Evolutionary conservation across 1,140 invertebrate genomes (phyloP).

Genomic region (Apis mellifera): DNA sequence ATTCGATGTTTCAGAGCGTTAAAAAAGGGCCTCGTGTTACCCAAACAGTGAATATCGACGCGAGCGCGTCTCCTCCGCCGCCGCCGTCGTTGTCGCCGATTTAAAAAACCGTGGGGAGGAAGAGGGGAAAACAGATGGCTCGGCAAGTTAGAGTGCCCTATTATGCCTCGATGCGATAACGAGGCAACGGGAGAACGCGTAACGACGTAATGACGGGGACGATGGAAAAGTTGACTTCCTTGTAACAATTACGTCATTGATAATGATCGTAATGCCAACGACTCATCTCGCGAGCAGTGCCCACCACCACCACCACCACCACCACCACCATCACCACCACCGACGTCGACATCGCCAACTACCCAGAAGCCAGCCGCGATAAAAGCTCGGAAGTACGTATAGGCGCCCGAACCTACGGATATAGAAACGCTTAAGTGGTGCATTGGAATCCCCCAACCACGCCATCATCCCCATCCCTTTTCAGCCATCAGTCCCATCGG

Average conservation of each 20-base stretch:
- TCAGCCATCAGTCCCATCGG: slow-evolving; percentile 74
- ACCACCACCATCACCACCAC: background rate
- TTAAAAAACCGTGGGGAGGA: slow-evolving; percentile 27
- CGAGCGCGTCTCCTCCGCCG: background rate
- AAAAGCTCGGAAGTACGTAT: slow-evolving; percentile 77
- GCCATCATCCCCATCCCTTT: slow-evolving; percentile 52
- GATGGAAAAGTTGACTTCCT: slow-evolving; percentile 69
- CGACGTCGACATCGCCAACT: background rate
- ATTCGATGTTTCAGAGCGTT: slow-evolving; percentile 35
- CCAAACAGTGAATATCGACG: slow-evolving; percentile 51
- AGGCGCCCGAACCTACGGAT: slow-evolving; percentile 75
- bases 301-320: background rate
- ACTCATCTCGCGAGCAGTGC: slow-evolving; percentile 47
- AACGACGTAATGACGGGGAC: slow-evolving; percentile 64
- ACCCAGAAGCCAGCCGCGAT: slow-evolving; percentile 73
- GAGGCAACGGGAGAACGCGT: slow-evolving; percentile 52
- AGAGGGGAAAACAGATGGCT: slow-evolving; percentile 46
- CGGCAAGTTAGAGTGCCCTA: slow-evolving; percentile 56
- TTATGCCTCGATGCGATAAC: slow-evolving; percentile 61
- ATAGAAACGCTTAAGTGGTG: slow-evolving; percentile 81
- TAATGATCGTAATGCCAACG: slow-evolving; percentile 66
- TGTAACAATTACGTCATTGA: slow-evolving; percentile 71
- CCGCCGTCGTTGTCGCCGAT: slow-evolving; percentile 6
- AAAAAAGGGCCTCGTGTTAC: slow-evolving; percentile 41
- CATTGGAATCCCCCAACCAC: slow-evolving; percentile 79